Conservation (phyloP, 2,797 vertebrate species). For the Trematomus bernacchii region DNA sequence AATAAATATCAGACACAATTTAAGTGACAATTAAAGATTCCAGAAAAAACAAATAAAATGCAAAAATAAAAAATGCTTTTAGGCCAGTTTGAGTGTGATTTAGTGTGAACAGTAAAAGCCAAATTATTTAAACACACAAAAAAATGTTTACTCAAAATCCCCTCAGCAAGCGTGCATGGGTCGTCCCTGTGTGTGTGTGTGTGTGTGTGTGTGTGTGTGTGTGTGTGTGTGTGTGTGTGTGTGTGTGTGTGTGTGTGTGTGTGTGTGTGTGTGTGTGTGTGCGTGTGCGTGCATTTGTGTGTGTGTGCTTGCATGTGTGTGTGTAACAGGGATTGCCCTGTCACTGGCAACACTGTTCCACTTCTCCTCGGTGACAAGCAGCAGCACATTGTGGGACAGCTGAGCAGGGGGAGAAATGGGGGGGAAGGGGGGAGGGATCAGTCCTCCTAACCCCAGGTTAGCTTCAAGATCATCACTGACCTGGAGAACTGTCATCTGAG, state of each 20-base stretch:
- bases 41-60: background rate
- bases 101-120: background rate
- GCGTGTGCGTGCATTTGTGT: conserved; percentile 30
- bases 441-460: conserved; percentile 71
- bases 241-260: conserved; percentile 1
- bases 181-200: background rate
- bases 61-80: background rate
- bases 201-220: conserved; percentile 13
- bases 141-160: background rate
- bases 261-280: conserved; percentile 2
- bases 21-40: background rate
- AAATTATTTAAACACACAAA: background rate
- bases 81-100: background rate
- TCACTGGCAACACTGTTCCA: conserved; percentile 76
- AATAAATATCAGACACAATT: background rate
- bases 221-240: background rate
- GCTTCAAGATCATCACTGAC: conserved; percentile 72
- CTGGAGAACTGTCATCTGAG: conserved; percentile 68
- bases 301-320: conserved; percentile 2
- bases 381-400: conserved; percentile 95
- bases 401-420: conserved; percentile 72
- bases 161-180: background rate
- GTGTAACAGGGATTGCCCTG: conserved; percentile 67
- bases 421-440: conserved; percentile 29
- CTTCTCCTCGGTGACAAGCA: conserved; percentile 87